Evolutionary conservation across 2,797 vertebrate species (phyloP).

Genomic region (Sebastes minor): DNA sequence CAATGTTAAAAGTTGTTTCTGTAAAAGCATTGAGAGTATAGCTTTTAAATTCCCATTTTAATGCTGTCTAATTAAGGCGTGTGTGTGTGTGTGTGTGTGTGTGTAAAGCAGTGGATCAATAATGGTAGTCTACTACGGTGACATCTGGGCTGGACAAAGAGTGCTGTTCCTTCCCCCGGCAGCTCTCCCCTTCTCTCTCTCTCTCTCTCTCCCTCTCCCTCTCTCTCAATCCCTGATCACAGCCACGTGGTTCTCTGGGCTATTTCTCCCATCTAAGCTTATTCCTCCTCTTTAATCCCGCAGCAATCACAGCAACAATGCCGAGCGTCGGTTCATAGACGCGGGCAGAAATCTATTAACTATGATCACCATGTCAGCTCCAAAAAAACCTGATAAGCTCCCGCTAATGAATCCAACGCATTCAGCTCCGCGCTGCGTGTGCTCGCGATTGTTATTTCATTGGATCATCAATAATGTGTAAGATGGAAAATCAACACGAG

Average conservation of each 20-base stretch:
- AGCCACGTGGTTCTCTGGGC: conserved; percentile 73
- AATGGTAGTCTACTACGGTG: conserved; percentile 70
- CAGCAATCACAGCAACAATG: conserved; percentile 74
- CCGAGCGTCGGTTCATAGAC: conserved; percentile 36
- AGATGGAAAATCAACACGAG: conserved; percentile 48
- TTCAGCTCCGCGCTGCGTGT: neutral
- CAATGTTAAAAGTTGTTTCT: conserved; percentile 1
- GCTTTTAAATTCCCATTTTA: conserved; percentile 23
- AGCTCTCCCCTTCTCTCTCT: conserved; percentile 44
- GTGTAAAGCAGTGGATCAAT: conserved; percentile 67
- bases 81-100: neutral
- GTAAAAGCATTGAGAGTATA: neutral
- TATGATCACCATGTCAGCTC: conserved; percentile 63
- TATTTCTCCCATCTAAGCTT: conserved; percentile 76
- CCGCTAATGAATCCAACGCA: conserved; percentile 54
- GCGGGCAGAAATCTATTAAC: conserved; percentile 70
- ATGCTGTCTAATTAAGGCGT: conserved; percentile 22
- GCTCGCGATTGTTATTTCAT: conserved; percentile 46
- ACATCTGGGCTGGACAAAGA: conserved; percentile 79
- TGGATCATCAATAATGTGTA: conserved; percentile 61
- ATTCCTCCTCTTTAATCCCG: conserved; percentile 80
- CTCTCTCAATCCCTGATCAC: conserved; percentile 64
- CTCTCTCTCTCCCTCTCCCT: conserved; percentile 29
- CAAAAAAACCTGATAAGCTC: conserved; percentile 46
- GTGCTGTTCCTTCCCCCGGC: conserved; percentile 55